Base-by-base conservation (phyloP, 2,797 vertebrate species). In the Apogon talboti region DNA sequence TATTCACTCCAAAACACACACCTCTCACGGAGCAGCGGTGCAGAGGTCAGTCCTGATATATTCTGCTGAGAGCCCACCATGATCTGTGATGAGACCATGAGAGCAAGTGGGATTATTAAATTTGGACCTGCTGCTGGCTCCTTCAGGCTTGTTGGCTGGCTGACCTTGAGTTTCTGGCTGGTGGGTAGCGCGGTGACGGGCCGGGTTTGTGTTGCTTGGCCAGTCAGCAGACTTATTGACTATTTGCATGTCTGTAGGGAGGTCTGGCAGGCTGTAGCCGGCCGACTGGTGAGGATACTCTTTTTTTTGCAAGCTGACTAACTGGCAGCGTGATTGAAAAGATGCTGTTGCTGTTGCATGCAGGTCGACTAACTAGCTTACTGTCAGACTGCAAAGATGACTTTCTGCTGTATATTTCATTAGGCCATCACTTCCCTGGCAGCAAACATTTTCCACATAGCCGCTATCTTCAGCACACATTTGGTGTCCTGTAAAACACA, bases 151-250 rank as follows among this genome's bases (percentile, higher is more conserved):
- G 44, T 52, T 74, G 56, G 45, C 71, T 78, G 79, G 77, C 74
- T 77, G 89, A 90, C 87, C 89, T 91, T 88, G 88, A 81, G 71
- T 79, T 78, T 43, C 82, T 50, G 78, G 76, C 82, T 80, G 71
- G 65, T 64, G 38, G 67, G 64, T 38, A 50, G 66, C 58, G 16
- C 5, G 41, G 78, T 57, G 77, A 84, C 68, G 63, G 78, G 67
- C 71, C 47, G 72, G 18, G 57, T 66, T 74, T 50, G 48, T 55
- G 60, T 42, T 74, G 61, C 24, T 63, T 28, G 70, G 72, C 76
- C 74, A 52, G 78, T 68, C 66, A 56, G 65, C 61, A 76, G 75
- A 68, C 78, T 67, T 78, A 85, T 65, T 83, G 86, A 81, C 70
- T 59, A 19, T 61, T 42, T 62, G 78, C 13, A 19, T 21, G 68